These are phyloP conservation scores for Neolamprologus modestus DNA, from an alignment of 2,113 vertebrate species.

Conservation along the genomic window DNA sequence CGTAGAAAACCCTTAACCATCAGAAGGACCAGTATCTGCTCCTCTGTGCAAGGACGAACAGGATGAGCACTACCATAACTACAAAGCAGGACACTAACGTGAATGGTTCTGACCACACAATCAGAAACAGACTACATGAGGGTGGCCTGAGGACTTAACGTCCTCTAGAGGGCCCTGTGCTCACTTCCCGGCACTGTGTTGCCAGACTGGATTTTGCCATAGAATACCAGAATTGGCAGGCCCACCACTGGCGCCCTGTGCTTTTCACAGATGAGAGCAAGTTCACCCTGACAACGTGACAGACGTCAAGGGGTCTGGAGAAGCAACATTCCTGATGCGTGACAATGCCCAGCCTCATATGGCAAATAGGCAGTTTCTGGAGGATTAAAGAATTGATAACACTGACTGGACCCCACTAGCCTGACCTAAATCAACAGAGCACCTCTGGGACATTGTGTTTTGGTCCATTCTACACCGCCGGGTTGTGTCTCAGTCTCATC, in stretches of 20 bases:
- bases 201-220: background rate
- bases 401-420: background rate
- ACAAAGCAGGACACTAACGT: background rate
- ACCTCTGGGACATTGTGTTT: background rate
- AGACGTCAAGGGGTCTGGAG: background rate
- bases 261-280: background rate
- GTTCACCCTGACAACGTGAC: background rate
- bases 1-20: background rate
- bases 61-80: background rate
- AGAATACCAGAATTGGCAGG: background rate
- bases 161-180: background rate
- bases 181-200: background rate
- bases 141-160: background rate
- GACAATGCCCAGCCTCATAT: rapidly evolving
- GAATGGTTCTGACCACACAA: background rate
- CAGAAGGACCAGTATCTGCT: background rate
- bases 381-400: background rate
- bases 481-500: background rate
- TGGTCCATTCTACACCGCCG: background rate
- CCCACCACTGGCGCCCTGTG: rapidly evolving
- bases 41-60: background rate
- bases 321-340: rapidly evolving
- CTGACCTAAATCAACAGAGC: background rate
- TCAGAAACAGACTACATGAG: background rate
- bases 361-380: rapidly evolving